These are phyloP conservation scores for Etheostoma perlongum DNA, from an alignment of 2,797 vertebrate species.

Conservation along the genomic window DNA sequence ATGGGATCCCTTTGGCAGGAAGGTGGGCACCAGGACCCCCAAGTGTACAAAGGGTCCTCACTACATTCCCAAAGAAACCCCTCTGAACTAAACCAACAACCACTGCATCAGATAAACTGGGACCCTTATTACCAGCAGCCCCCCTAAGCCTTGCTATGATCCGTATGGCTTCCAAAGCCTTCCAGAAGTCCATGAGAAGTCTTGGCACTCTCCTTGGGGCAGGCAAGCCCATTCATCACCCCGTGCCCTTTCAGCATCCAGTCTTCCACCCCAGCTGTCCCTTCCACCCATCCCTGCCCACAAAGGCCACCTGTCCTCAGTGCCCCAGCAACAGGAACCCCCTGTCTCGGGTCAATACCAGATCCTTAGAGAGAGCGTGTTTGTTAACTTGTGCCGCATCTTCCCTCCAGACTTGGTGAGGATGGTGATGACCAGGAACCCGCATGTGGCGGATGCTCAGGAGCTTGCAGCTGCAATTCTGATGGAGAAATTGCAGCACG, in stretches of 20 bases:
- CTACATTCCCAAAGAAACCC: conserved; percentile 86
- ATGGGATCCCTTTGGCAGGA: conserved; percentile 87
- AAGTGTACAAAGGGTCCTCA: conserved; percentile 87
- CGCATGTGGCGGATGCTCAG: conserved; percentile 92
- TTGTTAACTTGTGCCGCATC: conserved; percentile 94
- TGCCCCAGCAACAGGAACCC: conserved; percentile 81
- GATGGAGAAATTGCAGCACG: conserved; percentile 91
- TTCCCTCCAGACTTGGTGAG: conserved; percentile 94
- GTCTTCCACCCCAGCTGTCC: conserved; percentile 35
- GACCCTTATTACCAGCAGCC: conserved; percentile 87
- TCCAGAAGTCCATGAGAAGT: conserved; percentile 87
- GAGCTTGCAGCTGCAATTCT: conserved; percentile 96
- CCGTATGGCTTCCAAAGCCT: conserved; percentile 89
- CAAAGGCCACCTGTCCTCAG: conserved; percentile 40
- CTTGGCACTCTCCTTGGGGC: conserved; percentile 86
- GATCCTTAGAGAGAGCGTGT: conserved; percentile 91
- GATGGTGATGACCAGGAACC: conserved; percentile 93
- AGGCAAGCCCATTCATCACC: conserved; percentile 56
- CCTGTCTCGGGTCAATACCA: conserved; percentile 82
- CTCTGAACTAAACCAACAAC: conserved; percentile 70
- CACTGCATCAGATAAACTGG: conserved; percentile 85
- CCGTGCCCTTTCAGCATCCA: conserved; percentile 34
- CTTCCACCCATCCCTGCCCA: conserved; percentile 39
- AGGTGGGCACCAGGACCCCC: conserved; percentile 85
- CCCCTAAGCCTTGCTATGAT: conserved; percentile 88